phyloP scores from a whole-genome alignment of 1,140 invertebrate species.

The Neodiprion fabricii region DNA sequence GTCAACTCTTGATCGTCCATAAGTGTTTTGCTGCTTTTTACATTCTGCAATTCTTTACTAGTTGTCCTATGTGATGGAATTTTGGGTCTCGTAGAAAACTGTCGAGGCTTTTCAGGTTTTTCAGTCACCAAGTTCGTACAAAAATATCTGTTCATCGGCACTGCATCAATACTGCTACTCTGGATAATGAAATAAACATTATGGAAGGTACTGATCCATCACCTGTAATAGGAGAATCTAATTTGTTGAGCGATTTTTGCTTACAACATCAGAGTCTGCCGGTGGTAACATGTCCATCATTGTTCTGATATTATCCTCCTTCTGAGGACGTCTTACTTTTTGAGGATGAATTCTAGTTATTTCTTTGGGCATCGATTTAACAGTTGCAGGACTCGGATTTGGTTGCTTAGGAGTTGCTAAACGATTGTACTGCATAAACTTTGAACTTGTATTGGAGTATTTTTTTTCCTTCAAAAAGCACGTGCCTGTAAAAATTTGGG shows the following conservation, averaged over 20 bases:
- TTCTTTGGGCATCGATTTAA: slow-evolving; percentile 31
- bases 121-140: background rate
- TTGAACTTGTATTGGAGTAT: slow-evolving; percentile 20
- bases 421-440: slow-evolving; percentile 23
- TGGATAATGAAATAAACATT: background rate
- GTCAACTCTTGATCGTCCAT: slow-evolving; percentile 26
- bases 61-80: background rate
- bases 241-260: slow-evolving; percentile 6
- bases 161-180: slow-evolving; percentile 16
- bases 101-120: background rate
- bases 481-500: background rate
- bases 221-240: background rate
- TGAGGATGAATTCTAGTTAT: slow-evolving; percentile 31
- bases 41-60: slow-evolving; percentile 22
- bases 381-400: slow-evolving; percentile 32
- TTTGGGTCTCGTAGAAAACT: background rate
- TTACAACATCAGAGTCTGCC: slow-evolving; percentile 49
- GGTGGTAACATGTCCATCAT: slow-evolving; percentile 51
- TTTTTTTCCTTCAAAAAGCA: slow-evolving; percentile 31
- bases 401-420: slow-evolving; percentile 31
- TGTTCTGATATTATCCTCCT: slow-evolving; percentile 56
- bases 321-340: slow-evolving; percentile 31
- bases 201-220: background rate
- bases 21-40: background rate
- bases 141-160: slow-evolving; percentile 8